These are phyloP conservation scores for Pseudomyrmex concolor DNA, from an alignment of 1,140 invertebrate species.

Conservation along the genomic window DNA sequence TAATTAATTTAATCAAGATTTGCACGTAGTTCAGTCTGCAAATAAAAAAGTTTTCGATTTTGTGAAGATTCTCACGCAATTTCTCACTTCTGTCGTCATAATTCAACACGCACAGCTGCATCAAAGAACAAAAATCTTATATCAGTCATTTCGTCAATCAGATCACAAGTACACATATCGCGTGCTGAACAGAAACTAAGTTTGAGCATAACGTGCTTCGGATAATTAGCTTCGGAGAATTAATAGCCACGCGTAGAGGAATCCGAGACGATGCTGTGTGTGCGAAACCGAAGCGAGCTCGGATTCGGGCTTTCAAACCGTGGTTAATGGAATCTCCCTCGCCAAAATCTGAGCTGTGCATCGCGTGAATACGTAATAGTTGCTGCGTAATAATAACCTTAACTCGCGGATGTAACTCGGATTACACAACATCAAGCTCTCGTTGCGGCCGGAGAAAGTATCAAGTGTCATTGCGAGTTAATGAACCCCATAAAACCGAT, in stretches of 20 bases:
- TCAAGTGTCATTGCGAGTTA: constrained; percentile 27
- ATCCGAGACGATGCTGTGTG: constrained; percentile 34
- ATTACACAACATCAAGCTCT: constrained; percentile 13
- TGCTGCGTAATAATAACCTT: constrained; percentile 54
- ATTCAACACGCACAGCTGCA: too few species aligned
- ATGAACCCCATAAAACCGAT: background rate
- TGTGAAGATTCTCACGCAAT: too few species aligned
- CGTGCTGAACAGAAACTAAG: background rate
- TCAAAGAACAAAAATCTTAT: background rate
- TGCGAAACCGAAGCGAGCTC: background rate
- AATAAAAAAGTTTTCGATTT: too few species aligned
- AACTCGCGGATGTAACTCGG: constrained; percentile 24
- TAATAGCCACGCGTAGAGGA: constrained; percentile 35
- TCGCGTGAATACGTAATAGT: constrained; percentile 51
- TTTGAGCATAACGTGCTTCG: background rate
- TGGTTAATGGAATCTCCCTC: constrained; percentile 51
- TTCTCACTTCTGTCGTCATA: too few species aligned
- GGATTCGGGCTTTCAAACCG: constrained; percentile 35
- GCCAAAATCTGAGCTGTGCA: constrained; percentile 41
- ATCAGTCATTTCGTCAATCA: background rate
- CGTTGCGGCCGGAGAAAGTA: constrained; percentile 1
- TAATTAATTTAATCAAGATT: too few species aligned
- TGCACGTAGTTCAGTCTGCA: too few species aligned
- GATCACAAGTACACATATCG: background rate
- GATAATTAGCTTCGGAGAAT: constrained; percentile 36